Base-by-base conservation (phyloP, 2,113 vertebrate genomes). In the Cavia aperea region DNA sequence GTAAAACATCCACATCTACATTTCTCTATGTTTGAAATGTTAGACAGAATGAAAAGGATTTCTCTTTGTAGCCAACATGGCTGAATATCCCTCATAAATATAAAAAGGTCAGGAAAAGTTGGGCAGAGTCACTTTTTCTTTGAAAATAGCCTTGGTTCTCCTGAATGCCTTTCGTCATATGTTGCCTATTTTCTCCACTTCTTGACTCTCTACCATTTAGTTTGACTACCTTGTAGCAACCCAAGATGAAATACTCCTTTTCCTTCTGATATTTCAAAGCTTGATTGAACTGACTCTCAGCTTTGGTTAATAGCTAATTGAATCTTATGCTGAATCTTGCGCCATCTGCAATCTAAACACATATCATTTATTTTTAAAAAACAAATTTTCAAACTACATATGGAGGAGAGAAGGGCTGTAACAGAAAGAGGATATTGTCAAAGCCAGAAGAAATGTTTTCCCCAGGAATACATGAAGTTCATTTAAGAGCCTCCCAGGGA, bases 1-100 rank as follows among this genome's bases (percentile, higher is more conserved):
- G 93, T 93, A 97, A 97, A 93, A 93, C n/a, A 78, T 51, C 24
- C 62, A 82, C 78, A 95, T 95, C 89, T 95, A 79, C 82, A 95
- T 96, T 97, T 97, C 95, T 86, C 89, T 16, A 36, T 84, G 93
- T 90, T 95, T 75, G 81, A 87, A 58, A 21, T 5, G 65, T n/a
- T 63, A 36, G 73, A 84, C 93, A 89, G 89, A 86, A 89, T 62
- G 24, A 39, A 90, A 63, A 75, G 56, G 83, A 77, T 84, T 95
- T 90, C 65, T 75, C 21, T 81, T 78, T 84, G 70, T 49, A 92
- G 43, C 0, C 26, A 75, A 31, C 29, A 31, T 14, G 29, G 1
- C 81, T n/a, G 8, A 31, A 24, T 39, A 88, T 79, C 60, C 23
- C 43, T 70, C 33, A 36, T 43, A 68, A 58, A 82, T 9, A 9